Evolutionary conservation across 2,888 invertebrate species (phyloP).

Genomic region (Pachydiplax longipennis): DNA sequence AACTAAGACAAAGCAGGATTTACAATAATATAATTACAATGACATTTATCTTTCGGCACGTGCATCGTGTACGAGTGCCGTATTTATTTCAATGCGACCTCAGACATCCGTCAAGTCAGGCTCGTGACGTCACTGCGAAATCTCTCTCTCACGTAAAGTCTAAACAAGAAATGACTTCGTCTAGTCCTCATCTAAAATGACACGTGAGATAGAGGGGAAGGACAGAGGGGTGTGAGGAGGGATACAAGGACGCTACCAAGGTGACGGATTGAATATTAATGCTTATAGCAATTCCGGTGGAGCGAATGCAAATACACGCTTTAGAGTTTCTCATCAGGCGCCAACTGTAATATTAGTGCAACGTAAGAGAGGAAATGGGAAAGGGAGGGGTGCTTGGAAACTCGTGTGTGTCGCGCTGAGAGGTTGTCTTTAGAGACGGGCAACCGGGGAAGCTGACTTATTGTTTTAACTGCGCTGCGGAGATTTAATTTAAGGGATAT

Average conservation of each 20-base stretch:
- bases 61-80: neutral
- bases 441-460: too few species aligned
- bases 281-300: neutral
- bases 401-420: too few species aligned
- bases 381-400: neutral
- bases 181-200: neutral
- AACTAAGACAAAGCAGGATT: too few species aligned
- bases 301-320: conserved; percentile 21
- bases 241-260: neutral
- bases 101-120: neutral
- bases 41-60: neutral
- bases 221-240: neutral
- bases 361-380: neutral
- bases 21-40: too few species aligned
- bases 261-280: conserved; percentile 36
- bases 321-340: conserved; percentile 8
- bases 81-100: neutral
- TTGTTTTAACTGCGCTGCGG: too few species aligned
- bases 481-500: too few species aligned
- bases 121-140: neutral
- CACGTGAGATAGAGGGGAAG: neutral
- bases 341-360: conserved; percentile 9
- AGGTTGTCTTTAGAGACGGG: too few species aligned
- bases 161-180: neutral
- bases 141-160: neutral